Evolutionary conservation across 2,113 vertebrate species (phyloP), one percentile per base, ranked within the genome.

Genomic region (Odobenus rosmarus): DNA sequence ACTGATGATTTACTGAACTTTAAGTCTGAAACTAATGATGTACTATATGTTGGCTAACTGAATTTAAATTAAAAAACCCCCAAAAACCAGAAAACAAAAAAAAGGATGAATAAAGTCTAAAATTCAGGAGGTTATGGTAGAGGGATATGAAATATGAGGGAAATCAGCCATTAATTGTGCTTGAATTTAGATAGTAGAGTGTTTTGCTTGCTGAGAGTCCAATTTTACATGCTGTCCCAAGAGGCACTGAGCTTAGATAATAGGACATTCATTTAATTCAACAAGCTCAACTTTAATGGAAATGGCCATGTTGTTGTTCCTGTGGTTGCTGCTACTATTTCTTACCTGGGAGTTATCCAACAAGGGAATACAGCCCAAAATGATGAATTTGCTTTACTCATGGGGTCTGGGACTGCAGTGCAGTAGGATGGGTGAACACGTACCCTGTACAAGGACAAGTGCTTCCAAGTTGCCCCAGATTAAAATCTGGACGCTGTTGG

Each of bases 181-280:
- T 94, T 95, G 62, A 88, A 94, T 87, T 88, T 91, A 87, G 42
- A 83, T 55, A 51, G 36, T 42, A 59, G 80, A 94, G 81, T 86
- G 62, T 96, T 89, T 81, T 82, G 59, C 83, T 91, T 92, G 72
- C 86, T 95, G 1, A 90, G 57, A 95, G 71, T 83, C 80, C 69
- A 89, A 19, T 97, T 95, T 94, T 89, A 64, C 71, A 62, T 83
- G 26, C 61, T 93, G 77, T 97, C 88, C n/a, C 91, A 93, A 92
- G 81, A 96, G 46, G 61, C 39, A 6, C 76, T 33, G 61, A 96
- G 86, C n/a, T 93, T 86, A 83, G 85, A 53, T 93, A 91, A 95
- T 53, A 95, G 64, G 33, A 59, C 59, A 59, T 95, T 96, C 82
- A 95, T 86, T 95, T 95, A 95, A 93, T 89, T 96, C 88, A 88